Conservation (phyloP, 2,888 invertebrate genomes). For the Branchellion lobata region DNA sequence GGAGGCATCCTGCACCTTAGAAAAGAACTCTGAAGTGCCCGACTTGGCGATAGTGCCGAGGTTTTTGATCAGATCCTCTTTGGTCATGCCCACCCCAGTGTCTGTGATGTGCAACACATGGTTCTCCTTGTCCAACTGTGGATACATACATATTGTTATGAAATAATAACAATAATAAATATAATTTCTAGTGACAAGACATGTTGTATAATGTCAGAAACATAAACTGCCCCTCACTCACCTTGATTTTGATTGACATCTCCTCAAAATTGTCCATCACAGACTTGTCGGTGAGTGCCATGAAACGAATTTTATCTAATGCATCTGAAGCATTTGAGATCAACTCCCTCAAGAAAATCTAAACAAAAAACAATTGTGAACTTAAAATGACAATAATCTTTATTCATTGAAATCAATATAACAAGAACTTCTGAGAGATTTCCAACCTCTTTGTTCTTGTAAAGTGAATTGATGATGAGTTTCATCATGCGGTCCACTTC, state of each 20-base stretch:
- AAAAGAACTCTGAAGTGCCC: slow-evolving; percentile 91
- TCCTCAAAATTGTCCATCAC: slow-evolving; percentile 79
- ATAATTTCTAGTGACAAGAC: neutral
- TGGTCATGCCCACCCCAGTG: slow-evolving; percentile 96
- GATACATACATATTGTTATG: too few species aligned
- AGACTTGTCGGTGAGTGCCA: slow-evolving; percentile 82
- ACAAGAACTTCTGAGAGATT: neutral
- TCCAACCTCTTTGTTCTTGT: slow-evolving; percentile 90
- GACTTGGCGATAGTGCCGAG: slow-evolving; percentile 97
- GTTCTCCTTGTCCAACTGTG: slow-evolving; percentile 84
- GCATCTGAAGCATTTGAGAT: slow-evolving; percentile 99
- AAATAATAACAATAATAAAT: slow-evolving; percentile 27
- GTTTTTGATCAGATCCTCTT: slow-evolving; percentile 86
- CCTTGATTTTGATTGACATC: slow-evolving; percentile 82
- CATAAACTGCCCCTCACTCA: too few species aligned
- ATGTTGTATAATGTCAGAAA: too few species aligned
- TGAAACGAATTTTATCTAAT: slow-evolving; percentile 90
- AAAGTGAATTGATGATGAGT: slow-evolving; percentile 96
- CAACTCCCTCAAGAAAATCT: slow-evolving; percentile 93
- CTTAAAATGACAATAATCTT: neutral
- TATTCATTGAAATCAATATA: neutral
- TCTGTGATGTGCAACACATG: slow-evolving; percentile 90
- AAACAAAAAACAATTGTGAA: slow-evolving; percentile 56
- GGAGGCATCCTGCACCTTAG: slow-evolving; percentile 72
- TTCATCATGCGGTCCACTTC: slow-evolving; percentile 99